Evolutionary conservation across 2,888 invertebrate genomes (phyloP).

Genomic region (Sinelater perroti): DNA sequence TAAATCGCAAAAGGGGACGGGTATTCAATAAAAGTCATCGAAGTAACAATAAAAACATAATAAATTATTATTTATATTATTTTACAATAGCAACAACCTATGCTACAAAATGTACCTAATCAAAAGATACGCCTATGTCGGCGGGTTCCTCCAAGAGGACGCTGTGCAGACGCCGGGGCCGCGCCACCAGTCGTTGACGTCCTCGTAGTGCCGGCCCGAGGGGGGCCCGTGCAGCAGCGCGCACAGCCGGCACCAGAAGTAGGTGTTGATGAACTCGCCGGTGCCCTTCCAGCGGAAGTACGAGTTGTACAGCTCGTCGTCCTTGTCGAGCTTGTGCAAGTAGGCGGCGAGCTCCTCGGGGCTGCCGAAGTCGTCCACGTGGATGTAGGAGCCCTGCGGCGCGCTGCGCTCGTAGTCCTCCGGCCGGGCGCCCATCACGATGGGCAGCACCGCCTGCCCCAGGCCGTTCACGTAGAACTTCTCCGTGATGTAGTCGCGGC

Average conservation of each 20-base stretch:
- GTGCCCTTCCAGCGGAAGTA: slow-evolving; percentile 93
- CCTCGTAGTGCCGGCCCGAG: slow-evolving; percentile 70
- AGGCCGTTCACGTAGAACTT: slow-evolving; percentile 96
- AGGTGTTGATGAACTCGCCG: slow-evolving; percentile 96
- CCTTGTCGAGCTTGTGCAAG: slow-evolving; percentile 82
- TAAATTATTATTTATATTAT: slow-evolving; percentile 41
- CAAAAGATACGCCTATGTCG: slow-evolving; percentile 21
- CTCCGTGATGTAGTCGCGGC: slow-evolving; percentile 94
- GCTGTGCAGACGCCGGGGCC: slow-evolving; percentile 78
- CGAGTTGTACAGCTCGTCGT: slow-evolving; percentile 91
- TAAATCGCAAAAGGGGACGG: neutral
- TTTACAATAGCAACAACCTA: slow-evolving; percentile 35
- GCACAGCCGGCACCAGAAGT: slow-evolving; percentile 91
- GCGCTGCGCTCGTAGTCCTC: slow-evolving; percentile 90
- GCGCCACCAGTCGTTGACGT: slow-evolving; percentile 95
- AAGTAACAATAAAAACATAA: slow-evolving; percentile 40
- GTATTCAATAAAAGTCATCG: slow-evolving; percentile 1
- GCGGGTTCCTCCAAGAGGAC: slow-evolving; percentile 68
- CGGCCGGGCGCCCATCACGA: slow-evolving; percentile 95
- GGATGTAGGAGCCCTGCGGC: slow-evolving; percentile 91
- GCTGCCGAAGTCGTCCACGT: slow-evolving; percentile 93
- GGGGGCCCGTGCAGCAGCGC: slow-evolving; percentile 79
- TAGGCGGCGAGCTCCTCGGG: slow-evolving; percentile 89
- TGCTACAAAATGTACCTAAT: slow-evolving; percentile 23
- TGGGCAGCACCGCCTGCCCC: slow-evolving; percentile 85